Percentiles rank a stretch among this genome's conserved stretches.
Conservation (phyloP, 2,797 vertebrate species). For the Poeciliopsis turneri region DNA sequence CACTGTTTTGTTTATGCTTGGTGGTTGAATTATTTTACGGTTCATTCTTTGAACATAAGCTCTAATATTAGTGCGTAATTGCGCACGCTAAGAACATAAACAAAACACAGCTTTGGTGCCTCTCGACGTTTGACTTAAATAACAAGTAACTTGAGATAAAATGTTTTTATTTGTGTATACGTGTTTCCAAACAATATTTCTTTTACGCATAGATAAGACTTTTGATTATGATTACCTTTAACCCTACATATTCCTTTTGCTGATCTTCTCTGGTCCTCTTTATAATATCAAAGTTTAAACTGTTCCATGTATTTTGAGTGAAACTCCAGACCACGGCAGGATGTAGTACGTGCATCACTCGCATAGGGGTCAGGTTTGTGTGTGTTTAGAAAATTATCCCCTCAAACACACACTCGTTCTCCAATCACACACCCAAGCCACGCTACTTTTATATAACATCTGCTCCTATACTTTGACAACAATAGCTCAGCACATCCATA, state of each 20-base stretch:
- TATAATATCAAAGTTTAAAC: not conserved
- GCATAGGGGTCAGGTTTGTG: slow-evolving; percentile 60
- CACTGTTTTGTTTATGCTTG: not conserved
- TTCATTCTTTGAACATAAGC: not conserved
- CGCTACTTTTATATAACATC: slow-evolving; percentile 81
- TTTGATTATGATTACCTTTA: not conserved
- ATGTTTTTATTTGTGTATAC: not conserved
- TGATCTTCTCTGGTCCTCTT: not conserved
- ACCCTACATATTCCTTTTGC: not conserved
- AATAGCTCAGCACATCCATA: slow-evolving; percentile 69
- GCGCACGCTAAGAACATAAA: slow-evolving; percentile 11
- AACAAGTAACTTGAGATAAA: not conserved
- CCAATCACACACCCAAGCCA: slow-evolving; percentile 82
- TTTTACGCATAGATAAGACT: not conserved
- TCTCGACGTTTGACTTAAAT: not conserved
- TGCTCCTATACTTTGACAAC: slow-evolving; percentile 75
- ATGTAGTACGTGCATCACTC: slow-evolving; percentile 44
- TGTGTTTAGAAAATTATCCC: slow-evolving; percentile 26
- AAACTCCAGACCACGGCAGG: not conserved
- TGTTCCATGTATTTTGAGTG: not conserved
- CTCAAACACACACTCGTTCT: slow-evolving; percentile 40
- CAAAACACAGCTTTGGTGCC: not conserved
- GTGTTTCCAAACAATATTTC: not conserved
- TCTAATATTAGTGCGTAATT: slow-evolving; percentile 45
- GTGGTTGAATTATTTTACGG: not conserved